These are phyloP conservation scores for Tachystola acroxantha DNA, from an alignment of 2,888 invertebrate genomes.

Conservation along the genomic window DNA sequence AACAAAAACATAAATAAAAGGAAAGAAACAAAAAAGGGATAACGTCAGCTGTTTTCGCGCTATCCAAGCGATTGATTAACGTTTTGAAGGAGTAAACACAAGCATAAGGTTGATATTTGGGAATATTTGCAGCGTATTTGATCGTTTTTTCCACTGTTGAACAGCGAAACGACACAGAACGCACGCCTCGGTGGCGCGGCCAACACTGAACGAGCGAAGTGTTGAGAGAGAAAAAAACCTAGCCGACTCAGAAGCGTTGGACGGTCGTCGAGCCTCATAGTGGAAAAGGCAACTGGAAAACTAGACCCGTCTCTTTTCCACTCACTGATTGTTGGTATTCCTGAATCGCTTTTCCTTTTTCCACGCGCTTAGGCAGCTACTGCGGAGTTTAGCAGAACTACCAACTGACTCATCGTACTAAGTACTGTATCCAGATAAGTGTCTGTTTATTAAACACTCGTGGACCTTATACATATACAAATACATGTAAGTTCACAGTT, in stretches of 20 bases:
- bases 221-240: constrained; percentile 52
- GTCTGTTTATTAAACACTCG: constrained; percentile 36
- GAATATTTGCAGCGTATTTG: constrained; percentile 35
- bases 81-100: constrained; percentile 30
- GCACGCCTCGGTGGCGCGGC: constrained; percentile 49
- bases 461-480: constrained; percentile 8
- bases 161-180: constrained; percentile 37
- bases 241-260: constrained; percentile 31
- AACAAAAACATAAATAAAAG: constrained; percentile 33
- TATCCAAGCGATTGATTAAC: constrained; percentile 17
- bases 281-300: constrained; percentile 53
- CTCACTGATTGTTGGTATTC: constrained; percentile 15
- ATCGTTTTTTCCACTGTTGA: constrained; percentile 32
- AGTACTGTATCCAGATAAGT: constrained; percentile 32
- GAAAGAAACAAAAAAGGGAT: constrained; percentile 25
- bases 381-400: constrained; percentile 25
- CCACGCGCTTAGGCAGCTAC: constrained; percentile 18
- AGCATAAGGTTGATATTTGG: constrained; percentile 29
- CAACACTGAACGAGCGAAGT: constrained; percentile 51
- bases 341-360: constrained; percentile 35
- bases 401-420: constrained; percentile 33
- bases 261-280: constrained; percentile 23
- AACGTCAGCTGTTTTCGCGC: constrained; percentile 18
- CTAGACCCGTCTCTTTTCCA: constrained; percentile 37
- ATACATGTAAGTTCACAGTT: neutral